Evolutionary conservation across 2,888 invertebrate species (phyloP).

Genomic region (Sminthurides aquaticus): DNA sequence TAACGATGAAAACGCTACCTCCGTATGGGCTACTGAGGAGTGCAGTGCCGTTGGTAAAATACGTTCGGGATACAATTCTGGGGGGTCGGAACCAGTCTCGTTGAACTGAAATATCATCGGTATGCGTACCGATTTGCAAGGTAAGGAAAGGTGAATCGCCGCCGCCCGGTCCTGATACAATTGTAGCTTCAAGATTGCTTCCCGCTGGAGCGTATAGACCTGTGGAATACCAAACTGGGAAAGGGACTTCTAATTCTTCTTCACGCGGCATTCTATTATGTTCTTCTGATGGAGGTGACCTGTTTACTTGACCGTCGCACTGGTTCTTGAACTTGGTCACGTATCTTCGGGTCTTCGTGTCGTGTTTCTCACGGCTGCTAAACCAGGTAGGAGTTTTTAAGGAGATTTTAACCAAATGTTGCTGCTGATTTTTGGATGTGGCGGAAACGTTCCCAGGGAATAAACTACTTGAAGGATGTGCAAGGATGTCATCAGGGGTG

Average conservation of each 20-base stretch:
- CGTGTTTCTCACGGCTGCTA: no score
- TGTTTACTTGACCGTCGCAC: background rate
- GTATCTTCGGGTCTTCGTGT: no score
- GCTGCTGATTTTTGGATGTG: background rate
- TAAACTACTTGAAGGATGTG: background rate
- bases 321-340: no score
- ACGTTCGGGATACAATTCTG: background rate
- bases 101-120: conserved; percentile 7
- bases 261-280: no score
- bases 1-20: conserved; percentile 12
- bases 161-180: background rate
- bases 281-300: background rate
- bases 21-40: conserved; percentile 12
- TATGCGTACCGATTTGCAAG: conserved; percentile 21
- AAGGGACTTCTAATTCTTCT: background rate
- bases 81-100: conserved; percentile 19
- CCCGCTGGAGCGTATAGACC: conserved; percentile 23
- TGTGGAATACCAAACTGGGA: conserved; percentile 18
- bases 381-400: no score
- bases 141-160: background rate
- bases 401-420: no score
- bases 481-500: conserved; percentile 5
- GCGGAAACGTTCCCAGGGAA: conserved; percentile 6
- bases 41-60: conserved; percentile 4
- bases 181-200: background rate